These are phyloP conservation scores for Clinocottus analis DNA, from an alignment of 2,113 vertebrate species.

Conservation along the genomic window DNA sequence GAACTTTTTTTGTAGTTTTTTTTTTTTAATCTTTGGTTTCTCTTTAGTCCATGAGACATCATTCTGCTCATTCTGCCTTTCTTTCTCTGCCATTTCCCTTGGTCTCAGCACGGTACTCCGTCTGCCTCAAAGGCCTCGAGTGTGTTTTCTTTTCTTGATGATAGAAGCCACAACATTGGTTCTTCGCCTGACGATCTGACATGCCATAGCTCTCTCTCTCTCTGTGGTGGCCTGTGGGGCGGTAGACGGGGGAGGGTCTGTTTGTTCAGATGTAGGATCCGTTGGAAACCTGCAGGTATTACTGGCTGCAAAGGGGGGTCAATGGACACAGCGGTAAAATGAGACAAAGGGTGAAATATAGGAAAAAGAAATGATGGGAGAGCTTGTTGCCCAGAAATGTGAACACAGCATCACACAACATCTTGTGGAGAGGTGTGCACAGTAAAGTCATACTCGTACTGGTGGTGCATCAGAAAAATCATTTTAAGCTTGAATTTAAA, in stretches of 20 bases:
- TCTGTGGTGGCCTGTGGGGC: slow-evolving; percentile 35
- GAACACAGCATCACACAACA: background rate
- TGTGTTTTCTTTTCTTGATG: slow-evolving; percentile 26
- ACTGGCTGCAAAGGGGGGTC: slow-evolving; percentile 10
- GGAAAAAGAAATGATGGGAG: background rate
- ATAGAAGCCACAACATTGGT: slow-evolving; percentile 29
- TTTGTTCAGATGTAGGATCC: slow-evolving; percentile 22
- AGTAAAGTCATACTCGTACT: background rate
- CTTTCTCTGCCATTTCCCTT: background rate
- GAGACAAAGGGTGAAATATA: slow-evolving; percentile 12
- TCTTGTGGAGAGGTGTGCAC: background rate
- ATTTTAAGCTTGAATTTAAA: background rate
- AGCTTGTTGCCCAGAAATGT: background rate
- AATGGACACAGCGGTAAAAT: slow-evolving; percentile 15
- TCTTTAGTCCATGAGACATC: background rate
- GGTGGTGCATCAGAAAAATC: background rate
- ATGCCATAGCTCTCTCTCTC: slow-evolving; percentile 19
- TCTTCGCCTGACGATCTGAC: slow-evolving; percentile 48
- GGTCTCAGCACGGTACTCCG: slow-evolving; percentile 4
- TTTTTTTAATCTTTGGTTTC: no score
- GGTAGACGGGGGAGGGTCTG: slow-evolving; percentile 16
- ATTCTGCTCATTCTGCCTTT: background rate
- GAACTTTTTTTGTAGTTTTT: no score
- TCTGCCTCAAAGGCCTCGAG: slow-evolving; percentile 42
- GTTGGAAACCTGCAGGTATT: slow-evolving; percentile 34